Evolutionary conservation across 2,888 invertebrate genomes (phyloP).

Genomic region (Halocaridina rubra): DNA sequence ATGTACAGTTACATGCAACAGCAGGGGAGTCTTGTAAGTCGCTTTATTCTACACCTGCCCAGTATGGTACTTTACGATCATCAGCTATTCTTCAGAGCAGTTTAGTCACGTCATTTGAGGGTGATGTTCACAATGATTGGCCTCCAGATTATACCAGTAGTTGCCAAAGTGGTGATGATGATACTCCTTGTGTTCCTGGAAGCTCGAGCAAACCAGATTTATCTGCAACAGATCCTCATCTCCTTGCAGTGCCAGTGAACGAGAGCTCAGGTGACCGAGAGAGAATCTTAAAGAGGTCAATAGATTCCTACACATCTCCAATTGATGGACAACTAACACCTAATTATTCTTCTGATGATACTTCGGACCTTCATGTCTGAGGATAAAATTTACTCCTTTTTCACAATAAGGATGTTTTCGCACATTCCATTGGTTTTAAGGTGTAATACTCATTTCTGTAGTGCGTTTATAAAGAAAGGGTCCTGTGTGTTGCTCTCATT

Average conservation of each 20-base stretch:
- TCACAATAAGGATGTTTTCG: neutral
- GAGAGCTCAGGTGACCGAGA: conserved; percentile 30
- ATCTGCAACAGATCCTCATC: neutral
- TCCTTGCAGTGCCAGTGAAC: conserved; percentile 31
- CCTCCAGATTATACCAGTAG: conserved; percentile 60
- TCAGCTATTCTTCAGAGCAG: conserved; percentile 55
- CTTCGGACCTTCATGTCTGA: conserved; percentile 46
- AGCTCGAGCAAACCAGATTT: too few species aligned
- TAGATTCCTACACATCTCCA: conserved; percentile 17
- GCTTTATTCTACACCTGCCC: conserved; percentile 59
- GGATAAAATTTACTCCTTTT: neutral
- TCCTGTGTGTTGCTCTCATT: too few species aligned
- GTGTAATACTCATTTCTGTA: too few species aligned
- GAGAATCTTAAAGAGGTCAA: conserved; percentile 7
- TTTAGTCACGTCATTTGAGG: conserved; percentile 53
- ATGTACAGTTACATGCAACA: conserved; percentile 33
- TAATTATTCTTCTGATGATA: conserved; percentile 17
- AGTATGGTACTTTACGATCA: conserved; percentile 60
- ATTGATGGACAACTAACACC: conserved; percentile 39
- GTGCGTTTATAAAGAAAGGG: too few species aligned
- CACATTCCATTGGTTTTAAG: too few species aligned
- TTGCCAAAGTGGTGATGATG: conserved; percentile 41
- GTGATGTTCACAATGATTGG: conserved; percentile 58
- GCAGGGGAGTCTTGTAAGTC: conserved; percentile 31
- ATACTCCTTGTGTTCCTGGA: neutral